Conservation (phyloP, 1,140 invertebrate species). For the Polypedilum pembai region DNA sequence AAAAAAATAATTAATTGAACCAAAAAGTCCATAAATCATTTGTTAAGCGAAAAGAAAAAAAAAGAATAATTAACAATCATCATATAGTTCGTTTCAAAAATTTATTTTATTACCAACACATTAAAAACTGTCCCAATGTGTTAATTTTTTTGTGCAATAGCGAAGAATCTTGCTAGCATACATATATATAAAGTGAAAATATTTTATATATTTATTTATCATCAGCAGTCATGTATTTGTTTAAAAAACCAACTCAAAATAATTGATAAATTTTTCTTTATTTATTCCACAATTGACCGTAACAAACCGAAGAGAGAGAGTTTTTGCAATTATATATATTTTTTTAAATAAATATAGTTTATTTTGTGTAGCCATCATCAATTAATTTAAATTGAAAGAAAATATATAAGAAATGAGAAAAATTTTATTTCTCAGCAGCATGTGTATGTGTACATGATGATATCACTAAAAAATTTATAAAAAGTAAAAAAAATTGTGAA, state of each 20-base stretch:
- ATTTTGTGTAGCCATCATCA: conserved; percentile 29
- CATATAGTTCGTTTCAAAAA: background rate
- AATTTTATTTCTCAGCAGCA: too few species aligned
- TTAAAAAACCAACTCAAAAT: background rate
- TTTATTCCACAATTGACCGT: conserved; percentile 30
- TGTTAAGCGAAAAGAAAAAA: background rate
- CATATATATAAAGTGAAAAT: background rate
- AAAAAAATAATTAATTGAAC: conserved; percentile 22
- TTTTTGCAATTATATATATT: too few species aligned
- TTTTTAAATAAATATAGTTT: too few species aligned
- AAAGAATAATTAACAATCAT: background rate
- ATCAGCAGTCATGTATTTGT: background rate
- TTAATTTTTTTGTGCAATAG: conserved; percentile 3
- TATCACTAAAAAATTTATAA: too few species aligned
- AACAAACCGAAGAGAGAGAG: background rate
- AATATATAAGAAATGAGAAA: background rate
- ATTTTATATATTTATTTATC: background rate
- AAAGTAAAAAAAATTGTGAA: too few species aligned
- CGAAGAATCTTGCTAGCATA: background rate
- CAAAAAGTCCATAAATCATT: background rate
- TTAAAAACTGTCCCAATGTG: background rate
- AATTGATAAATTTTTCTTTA: conserved; percentile 8
- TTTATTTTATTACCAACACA: background rate
- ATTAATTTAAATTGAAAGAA: background rate
- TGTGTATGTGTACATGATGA: too few species aligned